Percentiles rank a stretch among this genome's conserved stretches.
Evolutionary conservation across 2,113 vertebrate genomes (phyloP).

Genomic region (Peromyscus maniculatus): DNA sequence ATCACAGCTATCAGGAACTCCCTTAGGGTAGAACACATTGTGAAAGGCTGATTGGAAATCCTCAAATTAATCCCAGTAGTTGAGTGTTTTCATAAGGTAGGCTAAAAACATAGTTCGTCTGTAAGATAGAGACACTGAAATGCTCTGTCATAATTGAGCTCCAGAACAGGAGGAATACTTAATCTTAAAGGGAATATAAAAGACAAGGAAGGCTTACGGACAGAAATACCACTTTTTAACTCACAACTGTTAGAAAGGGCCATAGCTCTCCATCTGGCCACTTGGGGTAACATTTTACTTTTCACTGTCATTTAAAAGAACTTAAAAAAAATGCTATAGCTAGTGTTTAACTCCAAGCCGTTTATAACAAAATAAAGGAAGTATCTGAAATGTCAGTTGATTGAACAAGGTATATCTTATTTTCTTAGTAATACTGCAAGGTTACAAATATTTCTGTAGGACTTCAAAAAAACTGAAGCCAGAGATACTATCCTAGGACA

Average conservation of each 20-base stretch:
- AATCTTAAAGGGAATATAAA: constrained; percentile 52
- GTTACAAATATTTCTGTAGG: constrained; percentile 20
- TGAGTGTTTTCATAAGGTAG: constrained; percentile 69
- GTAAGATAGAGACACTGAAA: constrained; percentile 50
- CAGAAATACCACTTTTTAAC: constrained; percentile 39
- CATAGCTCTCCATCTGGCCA: constrained; percentile 17
- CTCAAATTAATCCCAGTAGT: constrained; percentile 74
- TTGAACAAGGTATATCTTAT: not conserved
- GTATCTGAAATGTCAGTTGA: constrained; percentile 23
- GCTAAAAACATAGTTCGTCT: constrained; percentile 65
- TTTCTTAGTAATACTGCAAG: constrained; percentile 13
- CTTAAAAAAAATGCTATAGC: constrained; percentile 42
- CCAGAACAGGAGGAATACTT: not conserved
- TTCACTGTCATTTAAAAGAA: constrained; percentile 39
- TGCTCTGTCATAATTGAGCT: constrained; percentile 51
- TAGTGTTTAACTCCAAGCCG: constrained; percentile 6
- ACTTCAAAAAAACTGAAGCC: constrained; percentile 43
- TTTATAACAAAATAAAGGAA: constrained; percentile 44
- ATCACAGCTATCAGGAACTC: constrained; percentile 67
- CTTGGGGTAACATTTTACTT: constrained; percentile 44
- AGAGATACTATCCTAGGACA: not conserved
- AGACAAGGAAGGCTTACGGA: constrained; percentile 19
- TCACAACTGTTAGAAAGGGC: constrained; percentile 33
- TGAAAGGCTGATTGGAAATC: constrained; percentile 75
- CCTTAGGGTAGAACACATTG: constrained; percentile 70